Conservation (phyloP, 1,140 invertebrate genomes). For the Archivesica marissinica region DNA sequence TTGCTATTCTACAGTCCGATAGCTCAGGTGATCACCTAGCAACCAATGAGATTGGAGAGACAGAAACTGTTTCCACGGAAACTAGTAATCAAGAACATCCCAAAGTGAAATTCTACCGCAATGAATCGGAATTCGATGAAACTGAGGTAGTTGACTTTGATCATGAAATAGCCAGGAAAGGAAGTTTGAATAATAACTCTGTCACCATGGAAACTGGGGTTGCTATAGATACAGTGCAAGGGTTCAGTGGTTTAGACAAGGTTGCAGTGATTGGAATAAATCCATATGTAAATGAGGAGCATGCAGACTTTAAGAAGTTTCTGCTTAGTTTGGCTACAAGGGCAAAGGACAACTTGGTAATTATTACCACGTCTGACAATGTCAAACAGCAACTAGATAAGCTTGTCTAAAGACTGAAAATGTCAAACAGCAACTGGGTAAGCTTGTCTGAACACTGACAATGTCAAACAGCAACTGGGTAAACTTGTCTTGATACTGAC, state of each 20-base stretch:
- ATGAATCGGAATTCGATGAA: constrained; percentile 36
- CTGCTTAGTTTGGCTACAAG: constrained; percentile 75
- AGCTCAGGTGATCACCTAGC: constrained; percentile 5
- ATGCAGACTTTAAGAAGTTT: constrained; percentile 77
- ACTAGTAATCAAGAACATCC: constrained; percentile 12
- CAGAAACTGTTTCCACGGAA: constrained; percentile 31
- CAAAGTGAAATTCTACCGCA: constrained; percentile 14
- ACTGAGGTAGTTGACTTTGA: background rate
- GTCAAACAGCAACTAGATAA: constrained; percentile 59
- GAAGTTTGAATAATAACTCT: background rate
- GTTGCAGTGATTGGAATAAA: constrained; percentile 76
- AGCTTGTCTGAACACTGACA: too few relatives aligned
- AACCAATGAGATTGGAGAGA: background rate
- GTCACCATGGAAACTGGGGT: constrained; percentile 40
- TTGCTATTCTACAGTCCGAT: background rate
- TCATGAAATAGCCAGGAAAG: background rate
- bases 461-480: too few relatives aligned
- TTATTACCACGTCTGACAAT: constrained; percentile 77
- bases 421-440: too few relatives aligned
- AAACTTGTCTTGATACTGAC: too few relatives aligned
- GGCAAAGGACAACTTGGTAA: constrained; percentile 76
- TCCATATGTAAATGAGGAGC: constrained; percentile 72
- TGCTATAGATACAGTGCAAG: constrained; percentile 73
- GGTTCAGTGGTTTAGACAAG: constrained; percentile 77
- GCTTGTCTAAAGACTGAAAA: constrained; percentile 2